Evolutionary conservation across 2,888 invertebrate genomes (phyloP).

Genomic region (Omphaloscelis lunosa): DNA sequence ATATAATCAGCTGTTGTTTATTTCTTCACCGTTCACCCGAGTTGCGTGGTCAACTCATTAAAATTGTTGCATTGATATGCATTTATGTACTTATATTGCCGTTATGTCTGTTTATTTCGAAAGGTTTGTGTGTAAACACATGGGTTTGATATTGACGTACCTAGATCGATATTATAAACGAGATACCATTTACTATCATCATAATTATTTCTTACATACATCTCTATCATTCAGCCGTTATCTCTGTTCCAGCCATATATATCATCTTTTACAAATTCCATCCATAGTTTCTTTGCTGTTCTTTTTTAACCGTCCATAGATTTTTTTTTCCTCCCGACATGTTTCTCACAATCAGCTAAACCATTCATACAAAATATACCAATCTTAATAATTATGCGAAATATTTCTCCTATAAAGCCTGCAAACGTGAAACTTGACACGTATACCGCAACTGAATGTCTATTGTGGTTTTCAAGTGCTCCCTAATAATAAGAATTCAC

Average conservation of each 20-base stretch:
- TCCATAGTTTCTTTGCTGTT: neutral
- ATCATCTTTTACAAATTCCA: neutral
- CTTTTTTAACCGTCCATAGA: neutral
- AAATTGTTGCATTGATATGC: constrained; percentile 40
- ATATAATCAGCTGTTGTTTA: constrained; percentile 58
- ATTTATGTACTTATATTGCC: constrained; percentile 28
- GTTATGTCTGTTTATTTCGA: constrained; percentile 34
- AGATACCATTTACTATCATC: neutral
- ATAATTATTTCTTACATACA: too few relatives aligned
- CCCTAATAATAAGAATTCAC: neutral
- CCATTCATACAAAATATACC: neutral
- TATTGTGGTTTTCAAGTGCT: constrained; percentile 5
- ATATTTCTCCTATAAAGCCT: neutral
- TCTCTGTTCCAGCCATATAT: too few relatives aligned
- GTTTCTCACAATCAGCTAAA: neutral
- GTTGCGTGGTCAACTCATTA: constrained; percentile 43
- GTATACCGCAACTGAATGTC: neutral
- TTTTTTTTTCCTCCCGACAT: neutral
- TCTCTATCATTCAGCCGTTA: too few relatives aligned
- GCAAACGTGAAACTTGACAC: constrained; percentile 9
- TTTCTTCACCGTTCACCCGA: constrained; percentile 40
- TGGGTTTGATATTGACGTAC: neutral
- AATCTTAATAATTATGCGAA: neutral
- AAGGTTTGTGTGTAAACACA: constrained; percentile 22
- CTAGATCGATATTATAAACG: neutral